These are phyloP conservation scores for Botrylloides violaceus DNA, from an alignment of 23 tunicate species.

Conservation along the genomic window DNA sequence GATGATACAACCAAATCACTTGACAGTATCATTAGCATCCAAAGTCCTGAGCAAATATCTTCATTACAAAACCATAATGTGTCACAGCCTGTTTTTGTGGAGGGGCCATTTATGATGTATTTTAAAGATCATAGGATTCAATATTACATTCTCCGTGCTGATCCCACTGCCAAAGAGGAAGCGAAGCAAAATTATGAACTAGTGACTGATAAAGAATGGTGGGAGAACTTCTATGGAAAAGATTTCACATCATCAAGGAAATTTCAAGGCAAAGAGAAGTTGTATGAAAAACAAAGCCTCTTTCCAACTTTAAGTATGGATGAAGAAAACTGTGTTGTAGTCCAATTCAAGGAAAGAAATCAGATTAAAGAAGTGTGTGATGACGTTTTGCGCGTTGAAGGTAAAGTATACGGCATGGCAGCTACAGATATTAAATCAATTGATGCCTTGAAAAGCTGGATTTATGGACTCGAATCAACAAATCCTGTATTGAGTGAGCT, in stretches of 20 bases:
- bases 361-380: conserved; percentile 46
- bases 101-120: conserved; percentile 56
- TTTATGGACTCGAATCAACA: conserved; percentile 52
- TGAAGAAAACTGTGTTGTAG: conserved; percentile 6
- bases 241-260: conserved; percentile 41
- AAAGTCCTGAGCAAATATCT: conserved; percentile 38
- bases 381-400: conserved; percentile 58
- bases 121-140: conserved; percentile 38
- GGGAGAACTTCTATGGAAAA: conserved; percentile 55
- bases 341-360: not conserved
- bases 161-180: conserved; percentile 21
- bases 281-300: conserved; percentile 34
- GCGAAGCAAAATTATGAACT: not conserved
- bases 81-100: conserved; percentile 45
- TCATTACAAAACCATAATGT: conserved; percentile 57
- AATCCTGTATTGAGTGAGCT: conserved; percentile 34
- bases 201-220: conserved; percentile 74
- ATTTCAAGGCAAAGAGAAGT: not conserved
- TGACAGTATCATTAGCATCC: conserved; percentile 57
- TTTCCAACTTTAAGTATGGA: conserved; percentile 48
- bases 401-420: conserved; percentile 80
- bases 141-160: conserved; percentile 71
- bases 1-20: conserved; percentile 29
- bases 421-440: conserved; percentile 67
- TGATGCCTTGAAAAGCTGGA: conserved; percentile 63